phyloP scores from a whole-genome alignment of 2,888 invertebrate species.

The Glaucopsyche alexis region DNA sequence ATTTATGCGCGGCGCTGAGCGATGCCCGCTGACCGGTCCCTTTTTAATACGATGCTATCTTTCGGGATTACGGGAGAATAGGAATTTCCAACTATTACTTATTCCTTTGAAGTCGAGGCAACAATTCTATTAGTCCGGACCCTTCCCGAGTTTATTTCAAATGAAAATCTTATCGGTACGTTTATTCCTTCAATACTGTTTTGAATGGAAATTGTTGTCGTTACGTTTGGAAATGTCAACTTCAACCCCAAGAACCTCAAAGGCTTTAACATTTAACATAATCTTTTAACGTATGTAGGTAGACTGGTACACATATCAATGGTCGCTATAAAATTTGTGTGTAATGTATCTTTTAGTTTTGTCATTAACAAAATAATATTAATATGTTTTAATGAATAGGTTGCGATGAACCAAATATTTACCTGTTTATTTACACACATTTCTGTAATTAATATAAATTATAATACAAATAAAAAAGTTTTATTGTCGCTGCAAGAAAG shows the following conservation, averaged over 20 bases:
- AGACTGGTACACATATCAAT: neutral
- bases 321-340: neutral
- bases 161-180: conserved; percentile 35
- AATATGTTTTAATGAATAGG: neutral
- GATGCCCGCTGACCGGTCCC: conserved; percentile 43
- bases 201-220: conserved; percentile 21
- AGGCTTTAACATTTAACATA: neutral
- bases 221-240: conserved; percentile 8
- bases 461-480: neutral
- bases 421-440: neutral
- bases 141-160: conserved; percentile 38
- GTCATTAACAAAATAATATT: too few species aligned
- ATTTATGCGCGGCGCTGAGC: conserved; percentile 29
- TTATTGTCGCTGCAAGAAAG: neutral
- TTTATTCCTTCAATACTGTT: conserved; percentile 21
- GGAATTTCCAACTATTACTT: conserved; percentile 45
- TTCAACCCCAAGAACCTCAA: neutral
- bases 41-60: conserved; percentile 70
- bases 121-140: conserved; percentile 41
- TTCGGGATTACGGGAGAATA: conserved; percentile 54
- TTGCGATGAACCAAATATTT: neutral
- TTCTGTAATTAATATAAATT: neutral
- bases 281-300: neutral
- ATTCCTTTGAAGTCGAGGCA: conserved; percentile 46
- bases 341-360: too few species aligned